Base-by-base conservation (phyloP, 2,113 vertebrate genomes). In the Strigops habroptila region DNA sequence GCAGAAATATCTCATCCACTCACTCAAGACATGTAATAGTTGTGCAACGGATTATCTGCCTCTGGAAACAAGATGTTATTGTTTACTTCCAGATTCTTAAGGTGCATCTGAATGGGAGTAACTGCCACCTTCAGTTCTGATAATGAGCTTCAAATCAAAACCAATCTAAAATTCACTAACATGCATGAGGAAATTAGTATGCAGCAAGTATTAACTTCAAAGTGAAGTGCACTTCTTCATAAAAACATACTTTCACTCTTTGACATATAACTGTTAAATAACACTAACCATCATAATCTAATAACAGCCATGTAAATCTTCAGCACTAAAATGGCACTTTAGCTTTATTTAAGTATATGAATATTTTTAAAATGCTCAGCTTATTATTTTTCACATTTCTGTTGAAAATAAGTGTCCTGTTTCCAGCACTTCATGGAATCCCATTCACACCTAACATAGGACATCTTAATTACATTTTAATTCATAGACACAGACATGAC, bases 391-490 rank as follows among this genome's bases (percentile, higher is more conserved):
- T 79, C 31, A 75, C 39, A 28, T 73, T 28, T 68, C 74, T 89
- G 39, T 48, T 75, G 55, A 78, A 94, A 69, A 75, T 30, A 88
- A 75, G n/a, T 25, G 11, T 48, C 64, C 35, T 60, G 53, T 76
- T 89, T 62, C 70, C 59, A 77, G n/a, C 63, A 90, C 43, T 52
- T 85, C 53, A 19, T 30, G 59, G 67, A 85, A 96, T 89, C 27
- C 65, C 27, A 64, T 33, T 91, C 91, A 76, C 77, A 65, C 31
- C 24, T 82, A 91, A 73, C 67, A 65, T 4, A n/a, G 75, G 78
- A 82, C 62, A 63, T 73, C 70, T 91, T 85, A 73, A 85, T 82
- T 48, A 57, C n/a, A n/a, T 79, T 95, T 93, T 74, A 85, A 82
- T 82, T 86, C 67, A 80, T 3, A 78, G 35, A 49, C 70, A 80